Evolutionary conservation across 2,797 vertebrate genomes (phyloP).

Genomic region (Peromyscus aztecus): DNA sequence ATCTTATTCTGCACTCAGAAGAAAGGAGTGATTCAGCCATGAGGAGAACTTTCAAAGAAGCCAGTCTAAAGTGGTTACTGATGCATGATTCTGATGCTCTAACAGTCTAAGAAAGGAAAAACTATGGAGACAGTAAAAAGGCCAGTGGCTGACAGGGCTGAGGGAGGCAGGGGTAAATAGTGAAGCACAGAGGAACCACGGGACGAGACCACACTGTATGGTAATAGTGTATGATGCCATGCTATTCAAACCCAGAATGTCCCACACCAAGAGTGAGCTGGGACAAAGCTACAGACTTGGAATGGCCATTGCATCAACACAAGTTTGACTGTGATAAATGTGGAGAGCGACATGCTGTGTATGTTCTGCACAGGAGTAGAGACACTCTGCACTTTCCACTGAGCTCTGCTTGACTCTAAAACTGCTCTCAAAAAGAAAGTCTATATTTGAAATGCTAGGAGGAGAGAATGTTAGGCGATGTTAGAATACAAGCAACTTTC

Average conservation of each 20-base stretch:
- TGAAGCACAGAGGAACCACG: not conserved
- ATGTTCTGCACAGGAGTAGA: not conserved
- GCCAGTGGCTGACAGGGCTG: not conserved
- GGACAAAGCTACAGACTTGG: not conserved
- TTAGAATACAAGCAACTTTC: slow-evolving; percentile 25
- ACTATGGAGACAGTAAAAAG: not conserved
- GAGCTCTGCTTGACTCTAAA: slow-evolving; percentile 57
- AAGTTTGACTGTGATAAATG: not conserved
- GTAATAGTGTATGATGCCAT: not conserved
- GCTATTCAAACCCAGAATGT: not conserved
- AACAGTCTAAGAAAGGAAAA: slow-evolving; percentile 26
- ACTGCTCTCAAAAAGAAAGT: slow-evolving; percentile 53
- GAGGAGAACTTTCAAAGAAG: slow-evolving; percentile 45
- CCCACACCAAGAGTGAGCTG: not conserved
- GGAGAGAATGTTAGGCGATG: not conserved
- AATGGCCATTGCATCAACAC: not conserved
- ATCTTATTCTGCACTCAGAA: not conserved
- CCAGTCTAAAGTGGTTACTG: not conserved
- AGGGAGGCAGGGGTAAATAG: not conserved
- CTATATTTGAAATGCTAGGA: slow-evolving; percentile 41
- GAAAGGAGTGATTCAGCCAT: slow-evolving; percentile 23
- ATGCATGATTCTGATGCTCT: not conserved
- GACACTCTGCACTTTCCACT: slow-evolving; percentile 27
- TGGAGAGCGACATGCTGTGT: not conserved
- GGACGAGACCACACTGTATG: not conserved